Evolutionary conservation across 2,797 vertebrate genomes (phyloP).

Genomic region (Manis javanica): DNA sequence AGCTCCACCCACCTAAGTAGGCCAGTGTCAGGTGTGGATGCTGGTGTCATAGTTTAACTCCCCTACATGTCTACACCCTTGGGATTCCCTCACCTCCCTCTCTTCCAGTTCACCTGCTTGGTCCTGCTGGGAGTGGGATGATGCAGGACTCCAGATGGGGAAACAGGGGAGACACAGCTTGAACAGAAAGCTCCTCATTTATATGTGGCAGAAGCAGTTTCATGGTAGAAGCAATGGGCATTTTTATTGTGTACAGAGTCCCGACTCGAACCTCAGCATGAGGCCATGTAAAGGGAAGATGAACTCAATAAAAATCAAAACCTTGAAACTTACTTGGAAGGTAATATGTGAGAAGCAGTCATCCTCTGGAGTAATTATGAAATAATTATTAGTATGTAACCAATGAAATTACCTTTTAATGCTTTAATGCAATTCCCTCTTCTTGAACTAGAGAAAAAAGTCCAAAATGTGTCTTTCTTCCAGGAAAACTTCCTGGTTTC

Average conservation of each 20-base stretch:
- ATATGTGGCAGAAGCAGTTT: background rate
- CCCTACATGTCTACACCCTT: accelerated
- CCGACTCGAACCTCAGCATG: background rate
- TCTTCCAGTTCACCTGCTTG: background rate
- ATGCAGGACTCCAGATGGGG: background rate
- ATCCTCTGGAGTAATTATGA: slow-evolving; percentile 36
- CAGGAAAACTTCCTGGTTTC: background rate
- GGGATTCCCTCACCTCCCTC: background rate
- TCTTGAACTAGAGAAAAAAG: background rate
- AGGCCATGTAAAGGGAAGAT: background rate
- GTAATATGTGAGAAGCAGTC: background rate
- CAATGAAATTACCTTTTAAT: background rate
- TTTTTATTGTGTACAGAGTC: slow-evolving; percentile 34
- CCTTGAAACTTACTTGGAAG: background rate
- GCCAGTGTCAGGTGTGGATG: background rate
- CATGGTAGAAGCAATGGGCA: background rate
- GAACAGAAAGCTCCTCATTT: background rate
- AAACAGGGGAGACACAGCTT: background rate
- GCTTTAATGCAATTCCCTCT: background rate
- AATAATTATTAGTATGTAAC: slow-evolving; percentile 35
- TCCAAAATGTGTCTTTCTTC: slow-evolving; percentile 48
- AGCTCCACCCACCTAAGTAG: accelerated
- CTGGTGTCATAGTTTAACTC: background rate
- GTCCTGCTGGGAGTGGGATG: background rate
- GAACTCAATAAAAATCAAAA: slow-evolving; percentile 45